Conservation (phyloP, 1,140 invertebrate species). For the Drosophila yakuba region DNA sequence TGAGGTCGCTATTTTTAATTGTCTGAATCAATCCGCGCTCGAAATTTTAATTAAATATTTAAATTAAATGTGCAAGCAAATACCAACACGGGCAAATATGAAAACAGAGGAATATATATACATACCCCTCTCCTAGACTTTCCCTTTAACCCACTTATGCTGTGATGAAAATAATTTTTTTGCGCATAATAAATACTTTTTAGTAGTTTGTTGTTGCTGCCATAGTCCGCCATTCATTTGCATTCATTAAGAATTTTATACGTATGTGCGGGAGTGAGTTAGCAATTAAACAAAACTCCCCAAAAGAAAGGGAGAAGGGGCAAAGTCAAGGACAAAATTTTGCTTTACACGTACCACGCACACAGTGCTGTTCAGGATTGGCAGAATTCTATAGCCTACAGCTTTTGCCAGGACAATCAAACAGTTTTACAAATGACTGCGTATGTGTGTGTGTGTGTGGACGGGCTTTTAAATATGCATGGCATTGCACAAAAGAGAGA, state of each 20-base stretch:
- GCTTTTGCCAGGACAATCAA: slow-evolving; percentile 66
- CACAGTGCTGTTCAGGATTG: slow-evolving; percentile 23
- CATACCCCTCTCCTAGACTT: slow-evolving; percentile 3
- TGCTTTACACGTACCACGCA: slow-evolving; percentile 63
- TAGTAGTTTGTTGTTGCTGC: slow-evolving; percentile 57
- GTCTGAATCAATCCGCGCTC: slow-evolving; percentile 79
- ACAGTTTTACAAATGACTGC: slow-evolving; percentile 41
- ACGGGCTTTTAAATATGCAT: slow-evolving; percentile 64
- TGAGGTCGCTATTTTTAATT: slow-evolving; percentile 67
- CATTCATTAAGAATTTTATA: slow-evolving; percentile 72
- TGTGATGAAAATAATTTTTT: slow-evolving; percentile 62
- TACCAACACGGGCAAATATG: slow-evolving; percentile 33
- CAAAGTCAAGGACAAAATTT: slow-evolving; percentile 82
- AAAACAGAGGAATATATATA: slow-evolving; percentile 31
- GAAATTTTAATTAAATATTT: slow-evolving; percentile 82
- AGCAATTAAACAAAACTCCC: slow-evolving; percentile 72
- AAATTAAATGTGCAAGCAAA: slow-evolving; percentile 71
- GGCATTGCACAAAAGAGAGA: slow-evolving; percentile 50
- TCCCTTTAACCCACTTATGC: slow-evolving; percentile 23
- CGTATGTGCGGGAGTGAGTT: slow-evolving; percentile 29
- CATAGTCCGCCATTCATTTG: slow-evolving; percentile 72
- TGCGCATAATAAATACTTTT: slow-evolving; percentile 75
- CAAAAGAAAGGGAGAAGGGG: slow-evolving; percentile 4
- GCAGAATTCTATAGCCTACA: slow-evolving; percentile 19
- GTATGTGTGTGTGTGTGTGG: slow-evolving; percentile 25